Conservation (phyloP, 2,888 invertebrate genomes). For the Sympetrum striolatum region DNA sequence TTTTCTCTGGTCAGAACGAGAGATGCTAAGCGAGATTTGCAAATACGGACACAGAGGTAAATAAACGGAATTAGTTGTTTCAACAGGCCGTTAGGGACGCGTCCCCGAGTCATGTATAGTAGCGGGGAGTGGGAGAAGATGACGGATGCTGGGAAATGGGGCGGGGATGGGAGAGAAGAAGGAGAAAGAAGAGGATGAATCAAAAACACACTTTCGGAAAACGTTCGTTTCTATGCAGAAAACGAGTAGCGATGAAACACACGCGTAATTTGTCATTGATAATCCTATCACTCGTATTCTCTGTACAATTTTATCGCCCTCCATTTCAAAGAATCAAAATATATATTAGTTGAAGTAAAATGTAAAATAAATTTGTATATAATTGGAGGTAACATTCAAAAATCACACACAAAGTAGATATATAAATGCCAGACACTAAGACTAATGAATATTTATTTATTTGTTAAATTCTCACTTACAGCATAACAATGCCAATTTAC, state of each 20-base stretch:
- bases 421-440: too few species aligned
- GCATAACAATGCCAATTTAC: too few species aligned
- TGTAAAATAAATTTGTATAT: too few species aligned
- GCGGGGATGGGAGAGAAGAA: background rate
- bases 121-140: background rate
- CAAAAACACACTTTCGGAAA: conserved; percentile 19
- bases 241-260: background rate
- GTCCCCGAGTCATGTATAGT: background rate
- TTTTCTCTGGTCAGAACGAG: conserved; percentile 30
- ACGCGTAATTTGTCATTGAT: background rate
- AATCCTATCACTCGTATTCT: too few species aligned
- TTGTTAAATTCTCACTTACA: too few species aligned
- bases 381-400: too few species aligned
- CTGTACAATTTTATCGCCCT: too few species aligned
- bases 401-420: too few species aligned
- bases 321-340: too few species aligned
- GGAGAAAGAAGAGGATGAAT: background rate
- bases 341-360: too few species aligned
- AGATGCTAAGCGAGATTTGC: conserved; percentile 40
- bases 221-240: background rate
- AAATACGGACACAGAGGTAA: conserved; percentile 33
- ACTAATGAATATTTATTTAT: too few species aligned
- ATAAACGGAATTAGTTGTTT: conserved; percentile 41
- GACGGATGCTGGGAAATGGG: background rate
- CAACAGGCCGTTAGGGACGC: conserved; percentile 32